phyloP scores from a whole-genome alignment of 2,888 invertebrate species.

The Glaucopsyche alexis region DNA sequence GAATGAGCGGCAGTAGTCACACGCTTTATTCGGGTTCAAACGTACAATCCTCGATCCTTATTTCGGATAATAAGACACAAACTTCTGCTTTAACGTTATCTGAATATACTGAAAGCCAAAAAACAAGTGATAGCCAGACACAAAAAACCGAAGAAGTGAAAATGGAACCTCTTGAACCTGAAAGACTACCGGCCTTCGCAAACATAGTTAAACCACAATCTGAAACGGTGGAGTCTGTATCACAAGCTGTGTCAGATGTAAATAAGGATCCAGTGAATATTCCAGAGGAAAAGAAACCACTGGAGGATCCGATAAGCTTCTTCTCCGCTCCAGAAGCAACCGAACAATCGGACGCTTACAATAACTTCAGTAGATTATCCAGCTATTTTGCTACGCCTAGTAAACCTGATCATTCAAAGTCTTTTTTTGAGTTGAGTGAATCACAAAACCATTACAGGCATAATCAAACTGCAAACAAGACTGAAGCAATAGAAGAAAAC shows the following conservation, averaged over 20 bases:
- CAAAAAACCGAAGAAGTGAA: neutral
- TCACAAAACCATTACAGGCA: constrained; percentile 71
- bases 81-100: constrained; percentile 26
- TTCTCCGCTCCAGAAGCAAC: constrained; percentile 45
- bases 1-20: constrained; percentile 42
- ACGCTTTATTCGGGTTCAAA: constrained; percentile 35
- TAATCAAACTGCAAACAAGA: constrained; percentile 37
- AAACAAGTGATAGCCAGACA: neutral
- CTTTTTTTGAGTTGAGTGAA: constrained; percentile 76
- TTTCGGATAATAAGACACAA: constrained; percentile 32
- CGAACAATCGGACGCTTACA: constrained; percentile 43
- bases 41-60: constrained; percentile 41
- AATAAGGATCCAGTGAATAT: constrained; percentile 28
- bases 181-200: constrained; percentile 35
- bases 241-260: neutral
- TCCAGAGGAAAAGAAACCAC: constrained; percentile 36
- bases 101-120: neutral
- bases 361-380: constrained; percentile 59
- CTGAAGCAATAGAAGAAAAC: constrained; percentile 35
- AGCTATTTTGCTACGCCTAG: constrained; percentile 65
- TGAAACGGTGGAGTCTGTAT: constrained; percentile 20
- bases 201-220: constrained; percentile 31
- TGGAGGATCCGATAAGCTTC: constrained; percentile 60
- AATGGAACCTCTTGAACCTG: constrained; percentile 31
- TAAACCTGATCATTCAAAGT: constrained; percentile 63